Base-by-base conservation (phyloP, 2,797 vertebrate genomes). In the Columba guinea region DNA sequence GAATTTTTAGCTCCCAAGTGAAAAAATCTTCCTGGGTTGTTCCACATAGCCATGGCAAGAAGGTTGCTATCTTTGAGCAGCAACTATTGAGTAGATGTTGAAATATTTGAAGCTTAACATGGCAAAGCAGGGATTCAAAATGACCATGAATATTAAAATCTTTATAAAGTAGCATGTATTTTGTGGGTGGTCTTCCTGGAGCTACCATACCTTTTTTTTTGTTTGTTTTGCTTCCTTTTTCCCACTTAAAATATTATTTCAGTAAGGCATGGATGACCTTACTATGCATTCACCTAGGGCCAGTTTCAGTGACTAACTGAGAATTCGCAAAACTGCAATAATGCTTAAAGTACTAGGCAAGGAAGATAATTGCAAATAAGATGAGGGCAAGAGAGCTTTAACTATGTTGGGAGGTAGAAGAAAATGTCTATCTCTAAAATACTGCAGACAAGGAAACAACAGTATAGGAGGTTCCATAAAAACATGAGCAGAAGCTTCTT, bases 1-100 rank as follows among this genome's bases (percentile, higher is more conserved):
- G 10, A 58, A 27, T 5, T 0, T 0, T 37, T 73, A 32, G 4
- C 2, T 67, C 4, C 16, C 3, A 9, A 17, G 8, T n/a, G 18
- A 53, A 87, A 65, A 80, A 32, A 4, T 32, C 26, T 46, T 64
- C 13, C 32, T 59, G 17, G 8, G 13, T 32, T 73, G 28, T 39
- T 77, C 32, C 10, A 59, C 11, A 5, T 13, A 20, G 4, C 14
- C 9, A 26, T 22, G 34, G 11, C 5, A 71, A 58, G 28, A 56
- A 17, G 6, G 18, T 18, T 48, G 11, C 5, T 77, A 7, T 22
- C 49, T 44, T 68, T 53, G 6, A 58, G 15, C 4, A 37, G 24
- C 10, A 51, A 59, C 34, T 49, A 51, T 41, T 4, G 41, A 63
- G 11, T 30, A 32, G 15, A 59, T 60, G 15, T 46, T 49, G 34